Percentiles rank a stretch among this genome's conserved stretches.
These are phyloP conservation scores for Ashinkailepas kermadecensis DNA, from an alignment of 2,888 invertebrate genomes.

Conservation along the genomic window DNA sequence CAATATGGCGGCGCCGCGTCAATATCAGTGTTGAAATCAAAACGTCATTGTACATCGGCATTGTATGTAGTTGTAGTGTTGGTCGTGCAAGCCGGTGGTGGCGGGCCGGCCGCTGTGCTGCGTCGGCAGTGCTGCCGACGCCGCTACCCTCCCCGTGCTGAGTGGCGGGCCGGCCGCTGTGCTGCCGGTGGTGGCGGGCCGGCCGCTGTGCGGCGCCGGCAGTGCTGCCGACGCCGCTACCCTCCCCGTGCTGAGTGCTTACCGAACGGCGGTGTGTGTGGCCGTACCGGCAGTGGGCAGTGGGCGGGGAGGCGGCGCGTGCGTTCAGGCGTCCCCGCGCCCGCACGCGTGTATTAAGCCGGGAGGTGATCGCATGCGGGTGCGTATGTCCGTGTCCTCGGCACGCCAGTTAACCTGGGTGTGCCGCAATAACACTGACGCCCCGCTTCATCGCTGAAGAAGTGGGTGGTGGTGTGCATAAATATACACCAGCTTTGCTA, in stretches of 20 bases:
- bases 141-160: neutral
- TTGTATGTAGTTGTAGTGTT: neutral
- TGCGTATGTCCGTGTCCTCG: too few relatives aligned
- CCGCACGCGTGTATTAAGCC: too few relatives aligned
- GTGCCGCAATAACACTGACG: too few relatives aligned
- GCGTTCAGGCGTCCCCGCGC: too few relatives aligned
- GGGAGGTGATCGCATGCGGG: too few relatives aligned
- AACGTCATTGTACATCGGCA: neutral
- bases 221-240: neutral
- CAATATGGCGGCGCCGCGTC: neutral
- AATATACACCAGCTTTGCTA: too few relatives aligned
- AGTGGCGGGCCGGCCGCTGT: neutral
- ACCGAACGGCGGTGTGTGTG: neutral
- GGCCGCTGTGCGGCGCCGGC: neutral
- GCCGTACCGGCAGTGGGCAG: too few relatives aligned
- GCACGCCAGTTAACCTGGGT: too few relatives aligned
- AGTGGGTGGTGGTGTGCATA: too few relatives aligned
- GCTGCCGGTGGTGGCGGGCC: neutral
- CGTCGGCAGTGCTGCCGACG: neutral
- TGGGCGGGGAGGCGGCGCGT: too few relatives aligned
- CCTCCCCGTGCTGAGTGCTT: neutral
- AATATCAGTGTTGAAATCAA: constrained; percentile 4
- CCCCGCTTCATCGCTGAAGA: too few relatives aligned
- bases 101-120: neutral
- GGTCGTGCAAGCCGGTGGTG: neutral